Evolutionary conservation across 2,797 vertebrate genomes (phyloP).

Genomic region (Microctenopoma stevenorrisi): DNA sequence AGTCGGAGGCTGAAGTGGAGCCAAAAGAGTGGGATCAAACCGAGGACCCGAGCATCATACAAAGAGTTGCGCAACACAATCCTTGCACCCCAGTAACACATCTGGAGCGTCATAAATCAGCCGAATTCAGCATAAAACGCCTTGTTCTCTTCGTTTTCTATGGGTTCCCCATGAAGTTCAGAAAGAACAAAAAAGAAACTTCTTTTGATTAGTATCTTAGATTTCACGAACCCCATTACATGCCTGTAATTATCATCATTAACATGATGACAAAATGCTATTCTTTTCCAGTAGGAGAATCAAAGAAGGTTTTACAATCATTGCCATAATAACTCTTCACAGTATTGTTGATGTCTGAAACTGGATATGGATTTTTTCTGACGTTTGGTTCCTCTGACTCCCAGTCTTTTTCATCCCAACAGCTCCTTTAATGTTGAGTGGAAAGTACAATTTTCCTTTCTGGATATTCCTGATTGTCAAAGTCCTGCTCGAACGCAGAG

Average conservation of each 20-base stretch:
- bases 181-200: not conserved
- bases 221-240: conserved; percentile 4
- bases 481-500: conserved; percentile 10
- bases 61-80: conserved; percentile 60
- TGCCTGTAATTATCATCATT: conserved; percentile 29
- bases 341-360: conserved; percentile 42
- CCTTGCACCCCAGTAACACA: conserved; percentile 60
- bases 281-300: conserved; percentile 18
- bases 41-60: conserved; percentile 61
- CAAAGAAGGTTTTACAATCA: conserved; percentile 32
- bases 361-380: conserved; percentile 40
- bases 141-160: conserved; percentile 27
- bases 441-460: conserved; percentile 34
- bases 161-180: conserved; percentile 3
- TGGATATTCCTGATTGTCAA: conserved; percentile 29
- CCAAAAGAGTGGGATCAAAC: conserved; percentile 68
- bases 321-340: conserved; percentile 49
- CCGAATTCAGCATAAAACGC: conserved; percentile 28
- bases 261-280: conserved; percentile 18
- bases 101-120: conserved; percentile 62
- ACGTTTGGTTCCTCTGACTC: conserved; percentile 20
- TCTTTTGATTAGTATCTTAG: conserved; percentile 10
- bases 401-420: conserved; percentile 28
- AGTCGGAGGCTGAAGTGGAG: conserved; percentile 51
- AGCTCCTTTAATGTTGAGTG: conserved; percentile 32